Conservation (phyloP, 1,140 invertebrate genomes). For the Trypoxylus dichotomus region DNA sequence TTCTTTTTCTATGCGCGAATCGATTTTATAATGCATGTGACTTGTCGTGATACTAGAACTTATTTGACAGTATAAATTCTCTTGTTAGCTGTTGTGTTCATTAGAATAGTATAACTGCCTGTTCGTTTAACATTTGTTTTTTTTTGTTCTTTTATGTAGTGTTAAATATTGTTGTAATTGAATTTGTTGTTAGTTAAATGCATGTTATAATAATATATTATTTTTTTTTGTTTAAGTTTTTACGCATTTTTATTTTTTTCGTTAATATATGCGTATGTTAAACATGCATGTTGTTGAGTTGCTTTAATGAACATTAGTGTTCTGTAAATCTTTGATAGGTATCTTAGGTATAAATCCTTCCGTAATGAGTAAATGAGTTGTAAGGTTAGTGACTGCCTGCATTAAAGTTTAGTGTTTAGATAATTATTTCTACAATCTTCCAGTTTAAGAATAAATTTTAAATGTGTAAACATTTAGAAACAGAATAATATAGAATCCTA, state of each 20-base stretch:
- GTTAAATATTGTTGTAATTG: background rate
- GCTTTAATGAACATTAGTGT: background rate
- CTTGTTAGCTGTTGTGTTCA: background rate
- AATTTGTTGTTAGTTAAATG: background rate
- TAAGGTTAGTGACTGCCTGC: slow-evolving; percentile 17
- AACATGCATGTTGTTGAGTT: background rate
- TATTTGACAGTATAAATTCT: too few species aligned
- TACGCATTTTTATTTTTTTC: background rate
- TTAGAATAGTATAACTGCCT: background rate
- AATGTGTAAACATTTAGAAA: background rate
- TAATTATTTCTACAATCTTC: background rate
- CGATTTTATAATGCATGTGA: background rate
- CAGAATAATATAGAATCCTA: background rate
- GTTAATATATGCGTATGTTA: too few species aligned
- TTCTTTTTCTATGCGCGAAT: background rate
- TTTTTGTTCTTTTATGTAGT: background rate
- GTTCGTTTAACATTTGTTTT: background rate
- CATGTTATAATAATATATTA: too few species aligned
- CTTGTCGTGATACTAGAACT: too few species aligned
- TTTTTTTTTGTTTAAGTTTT: background rate
- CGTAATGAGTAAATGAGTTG: background rate
- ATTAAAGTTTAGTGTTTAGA: background rate
- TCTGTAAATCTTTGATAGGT: background rate
- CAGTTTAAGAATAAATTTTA: background rate
- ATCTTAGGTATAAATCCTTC: background rate